Percentiles rank a stretch among this genome's conserved stretches.
phyloP scores from a whole-genome alignment of 2,888 invertebrate genomes.

The Hemaris fuciformis region DNA sequence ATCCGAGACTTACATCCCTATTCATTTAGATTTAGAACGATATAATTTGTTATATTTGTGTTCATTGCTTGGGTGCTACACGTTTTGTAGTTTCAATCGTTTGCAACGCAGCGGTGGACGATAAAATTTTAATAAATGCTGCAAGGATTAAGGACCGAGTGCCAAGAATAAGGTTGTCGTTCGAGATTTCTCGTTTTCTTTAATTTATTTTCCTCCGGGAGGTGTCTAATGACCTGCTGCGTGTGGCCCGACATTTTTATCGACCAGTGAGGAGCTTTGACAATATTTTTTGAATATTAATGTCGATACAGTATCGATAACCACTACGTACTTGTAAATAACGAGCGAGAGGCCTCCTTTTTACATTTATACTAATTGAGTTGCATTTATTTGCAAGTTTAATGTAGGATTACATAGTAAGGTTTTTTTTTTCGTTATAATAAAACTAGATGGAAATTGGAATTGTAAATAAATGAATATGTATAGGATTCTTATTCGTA shows the following conservation, averaged over 20 bases:
- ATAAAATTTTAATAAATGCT: constrained; percentile 17
- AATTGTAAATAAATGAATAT: constrained; percentile 32
- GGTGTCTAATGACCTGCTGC: constrained; percentile 80
- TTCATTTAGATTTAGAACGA: constrained; percentile 32
- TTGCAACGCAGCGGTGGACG: constrained; percentile 30
- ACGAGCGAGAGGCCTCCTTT: constrained; percentile 27
- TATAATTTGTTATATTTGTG: constrained; percentile 12
- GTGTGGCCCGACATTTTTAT: constrained; percentile 80
- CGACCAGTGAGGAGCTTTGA: constrained; percentile 71
- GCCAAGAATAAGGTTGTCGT: constrained; percentile 60
- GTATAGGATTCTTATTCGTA: constrained; percentile 22
- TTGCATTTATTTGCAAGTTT: constrained; percentile 42
- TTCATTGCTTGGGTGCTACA: constrained; percentile 35
- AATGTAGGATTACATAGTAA: constrained; percentile 22
- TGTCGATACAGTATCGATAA: constrained; percentile 63
- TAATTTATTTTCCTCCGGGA: constrained; percentile 78
- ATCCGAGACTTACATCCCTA: constrained; percentile 48
- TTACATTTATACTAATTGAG: constrained; percentile 47
- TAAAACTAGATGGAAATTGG: constrained; percentile 29
- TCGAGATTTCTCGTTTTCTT: constrained; percentile 77
- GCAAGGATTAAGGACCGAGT: constrained; percentile 37
- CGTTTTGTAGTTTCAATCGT: background rate
- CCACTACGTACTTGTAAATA: constrained; percentile 45
- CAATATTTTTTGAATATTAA: constrained; percentile 77
- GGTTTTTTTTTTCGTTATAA: constrained; percentile 28